Percentiles rank a stretch among this genome's conserved stretches.
phyloP scores from a whole-genome alignment of 2,113 vertebrate species.

The Chitala chitala region DNA sequence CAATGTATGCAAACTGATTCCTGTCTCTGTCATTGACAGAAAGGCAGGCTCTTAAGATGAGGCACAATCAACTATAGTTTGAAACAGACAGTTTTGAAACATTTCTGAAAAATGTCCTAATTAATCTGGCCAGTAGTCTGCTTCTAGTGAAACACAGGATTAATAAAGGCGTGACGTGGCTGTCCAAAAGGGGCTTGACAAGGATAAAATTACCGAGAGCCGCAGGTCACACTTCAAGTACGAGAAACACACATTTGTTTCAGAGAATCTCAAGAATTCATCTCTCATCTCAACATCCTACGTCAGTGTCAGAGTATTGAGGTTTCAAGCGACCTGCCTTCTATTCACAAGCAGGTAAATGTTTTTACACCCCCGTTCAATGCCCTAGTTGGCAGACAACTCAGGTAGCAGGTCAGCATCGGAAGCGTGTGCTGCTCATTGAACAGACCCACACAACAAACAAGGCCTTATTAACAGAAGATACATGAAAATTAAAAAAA shows the following conservation, averaged over 20 bases:
- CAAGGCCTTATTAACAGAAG: background rate
- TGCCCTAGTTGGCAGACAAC: background rate
- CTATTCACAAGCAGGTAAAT: background rate
- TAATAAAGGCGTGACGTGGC: conserved; percentile 41
- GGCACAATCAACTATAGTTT: too few relatives aligned
- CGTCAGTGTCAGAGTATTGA: conserved; percentile 2
- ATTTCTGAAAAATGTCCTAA: background rate
- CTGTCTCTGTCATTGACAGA: too few relatives aligned
- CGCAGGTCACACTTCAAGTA: conserved; percentile 64
- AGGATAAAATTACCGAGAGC: conserved; percentile 46
- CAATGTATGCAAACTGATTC: too few relatives aligned
- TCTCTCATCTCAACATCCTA: too few relatives aligned
- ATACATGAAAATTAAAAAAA: too few relatives aligned
- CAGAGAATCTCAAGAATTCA: too few relatives aligned
- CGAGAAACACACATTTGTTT: conserved; percentile 54
- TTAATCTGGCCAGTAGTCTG: background rate
- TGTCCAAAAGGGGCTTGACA: conserved; percentile 37
- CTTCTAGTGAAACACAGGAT: conserved; percentile 1
- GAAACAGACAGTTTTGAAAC: too few relatives aligned
- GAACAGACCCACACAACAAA: background rate
- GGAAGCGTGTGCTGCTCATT: background rate
- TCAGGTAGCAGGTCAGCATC: background rate
- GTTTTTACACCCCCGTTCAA: background rate
- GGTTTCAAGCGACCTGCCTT: too few relatives aligned
- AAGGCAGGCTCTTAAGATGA: too few relatives aligned